Evolutionary conservation across 2,888 invertebrate genomes (phyloP), one percentile per base, ranked within the genome.

Genomic region (Bellardia pandia): DNA sequence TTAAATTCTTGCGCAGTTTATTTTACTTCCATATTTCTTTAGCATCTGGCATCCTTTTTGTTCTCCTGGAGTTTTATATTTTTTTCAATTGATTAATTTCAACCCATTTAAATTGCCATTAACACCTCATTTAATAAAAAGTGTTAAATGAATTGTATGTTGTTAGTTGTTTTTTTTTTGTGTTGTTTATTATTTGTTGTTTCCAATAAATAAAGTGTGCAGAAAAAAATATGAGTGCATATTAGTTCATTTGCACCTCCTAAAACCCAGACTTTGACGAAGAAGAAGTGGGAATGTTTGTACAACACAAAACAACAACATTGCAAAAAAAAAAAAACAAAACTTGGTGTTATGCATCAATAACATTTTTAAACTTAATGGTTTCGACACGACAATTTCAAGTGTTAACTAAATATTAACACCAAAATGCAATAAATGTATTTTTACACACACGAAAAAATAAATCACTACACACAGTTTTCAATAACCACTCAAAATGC

Each of bases 391-490:
- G 86, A 84, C 60, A 84, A 56, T 48, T 51, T 80, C 72, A 84
- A 86, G 86, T 86, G 84, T 86, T 86, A 81, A 84, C 76, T 53
- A 84, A 84, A 86, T 86, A 86, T 81, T 86, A 80, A 77, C 86
- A 77, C 60, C 60, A 68, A 86, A 86, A 77, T 81, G 80, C 76
- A 74, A 86, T 77, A 86, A 84, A 81, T 80, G 60, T 81, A 37
- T 78, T 48, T 74, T 45, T 30, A 45, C 40, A 66, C 33, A 7
- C n/a, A 42, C 30, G 42, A 45, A 9, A 56, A 37, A 37, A 48
- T n/a, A 75, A 23, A 66, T 42, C 13, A 45, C 45, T 40, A 51
- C n/a, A 51, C n/a, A 51, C 14, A 5, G 11, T 58, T 11, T 51
- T 58, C 56, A 48, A 64, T 71, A 66, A 64, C 53, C 66, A 78